phyloP scores from a whole-genome alignment of 2,888 invertebrate genomes.

The Dinocampus coccinellae region DNA sequence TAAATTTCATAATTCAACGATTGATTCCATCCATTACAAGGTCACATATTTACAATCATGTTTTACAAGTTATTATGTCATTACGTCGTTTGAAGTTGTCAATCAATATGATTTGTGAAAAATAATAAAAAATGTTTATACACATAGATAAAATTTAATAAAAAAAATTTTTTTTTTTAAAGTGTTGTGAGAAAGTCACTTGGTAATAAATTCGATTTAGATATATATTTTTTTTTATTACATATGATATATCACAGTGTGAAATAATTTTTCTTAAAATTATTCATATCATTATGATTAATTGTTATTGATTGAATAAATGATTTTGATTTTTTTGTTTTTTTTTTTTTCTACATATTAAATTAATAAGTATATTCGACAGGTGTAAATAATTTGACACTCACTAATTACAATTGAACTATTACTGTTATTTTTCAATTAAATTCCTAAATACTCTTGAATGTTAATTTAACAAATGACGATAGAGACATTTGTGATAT shows the following conservation, averaged over 20 bases:
- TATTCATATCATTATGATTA: too few species aligned
- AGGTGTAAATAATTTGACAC: neutral
- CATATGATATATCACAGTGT: too few species aligned
- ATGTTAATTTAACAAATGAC: neutral
- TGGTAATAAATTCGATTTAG: too few species aligned
- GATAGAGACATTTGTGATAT: too few species aligned
- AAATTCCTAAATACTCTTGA: neutral
- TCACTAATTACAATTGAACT: neutral
- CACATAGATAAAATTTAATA: neutral
- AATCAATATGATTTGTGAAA: neutral
- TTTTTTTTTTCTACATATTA: too few species aligned
- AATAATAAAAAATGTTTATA: neutral
- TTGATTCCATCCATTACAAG: slow-evolving; percentile 8
- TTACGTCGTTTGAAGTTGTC: neutral
- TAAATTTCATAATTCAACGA: neutral
- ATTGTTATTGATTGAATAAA: too few species aligned
- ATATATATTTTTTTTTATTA: too few species aligned
- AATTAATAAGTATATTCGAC: too few species aligned
- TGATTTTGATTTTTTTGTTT: too few species aligned
- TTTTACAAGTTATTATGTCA: slow-evolving; percentile 9
- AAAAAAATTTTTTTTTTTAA: too few species aligned
- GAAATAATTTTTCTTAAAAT: too few species aligned
- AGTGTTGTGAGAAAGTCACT: too few species aligned
- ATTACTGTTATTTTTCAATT: neutral
- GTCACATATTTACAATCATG: slow-evolving; percentile 5